Evolutionary conservation across 2,888 invertebrate species (phyloP), one percentile per base, ranked within the genome.

Genomic region (Nomada goodeniana): DNA sequence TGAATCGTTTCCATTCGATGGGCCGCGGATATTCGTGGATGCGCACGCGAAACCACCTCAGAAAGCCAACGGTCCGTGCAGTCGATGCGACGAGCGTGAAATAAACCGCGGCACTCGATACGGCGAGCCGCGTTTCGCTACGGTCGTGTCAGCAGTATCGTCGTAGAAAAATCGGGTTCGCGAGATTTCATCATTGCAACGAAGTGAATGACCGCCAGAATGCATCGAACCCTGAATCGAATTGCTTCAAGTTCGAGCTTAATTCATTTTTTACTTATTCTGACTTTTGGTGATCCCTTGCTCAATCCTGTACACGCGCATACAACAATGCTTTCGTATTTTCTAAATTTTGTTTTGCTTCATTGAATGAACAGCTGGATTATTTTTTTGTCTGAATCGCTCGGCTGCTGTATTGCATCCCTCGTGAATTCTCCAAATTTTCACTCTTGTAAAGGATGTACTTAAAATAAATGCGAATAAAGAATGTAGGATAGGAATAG

Each of bases 121-220:
- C 29, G 26, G 1, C 42, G 42, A 55, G 10, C 26, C 23, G 13
- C 55, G 52, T 15, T 53, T 83, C 23, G 57, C 44, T 47, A 55
- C 23, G 44, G 11, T 13, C 23, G 78, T 47, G 84, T 86, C 86
- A 88, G 84, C 84, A 75, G 75, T 79, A 81, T 9, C 44, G 50
- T 23, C 53, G 10, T 5, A 50, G 18, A 57, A 68, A 71, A 79
- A 65, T 63, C 26, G 64, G 44, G 26, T 18, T 20, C 29, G 10
- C n/a, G 36, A 64, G 15, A 70, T 86, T 78, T 81, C 83, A 57
- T 77, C 81, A 80, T 75, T 60, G 20, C 47, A 9, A 26, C 57
- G 1, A 23, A 50, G 85, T 77, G 74, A 87, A 87, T 23, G 74
- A 87, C 76, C 77, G 29, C 18, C 59, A 26, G 20, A 36, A 69